These are phyloP conservation scores for Lepetodrilus schrolli DNA, from an alignment of 2,888 invertebrate genomes.

Conservation along the genomic window DNA sequence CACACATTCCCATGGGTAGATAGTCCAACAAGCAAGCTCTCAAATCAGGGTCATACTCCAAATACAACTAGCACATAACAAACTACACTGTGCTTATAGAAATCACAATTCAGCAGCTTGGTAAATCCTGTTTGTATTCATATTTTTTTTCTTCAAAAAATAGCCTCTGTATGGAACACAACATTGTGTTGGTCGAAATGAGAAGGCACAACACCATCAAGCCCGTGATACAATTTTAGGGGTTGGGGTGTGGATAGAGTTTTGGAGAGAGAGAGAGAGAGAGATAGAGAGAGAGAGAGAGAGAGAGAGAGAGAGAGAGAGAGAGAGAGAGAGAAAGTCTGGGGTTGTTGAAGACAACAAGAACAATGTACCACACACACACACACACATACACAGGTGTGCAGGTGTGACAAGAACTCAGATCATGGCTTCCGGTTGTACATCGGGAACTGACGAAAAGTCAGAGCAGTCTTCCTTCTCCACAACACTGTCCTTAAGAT, in stretches of 20 bases:
- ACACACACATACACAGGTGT: no score
- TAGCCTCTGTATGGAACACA: constrained; percentile 16
- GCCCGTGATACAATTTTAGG: neutral
- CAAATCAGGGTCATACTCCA: no score
- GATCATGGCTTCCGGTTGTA: constrained; percentile 23
- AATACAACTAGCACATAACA: neutral
- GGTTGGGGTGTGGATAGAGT: neutral
- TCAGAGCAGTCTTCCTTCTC: neutral
- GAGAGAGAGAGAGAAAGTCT: no score
- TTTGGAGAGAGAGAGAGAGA: no score
- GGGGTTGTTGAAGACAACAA: neutral
- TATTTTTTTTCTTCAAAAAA: neutral
- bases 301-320: no score
- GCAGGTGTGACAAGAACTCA: no score
- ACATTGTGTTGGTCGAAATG: neutral
- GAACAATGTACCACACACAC: neutral
- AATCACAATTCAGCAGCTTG: neutral
- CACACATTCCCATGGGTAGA: neutral
- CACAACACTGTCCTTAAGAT: neutral
- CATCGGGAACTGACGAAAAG: neutral
- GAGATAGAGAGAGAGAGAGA: no score
- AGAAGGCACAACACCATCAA: constrained; percentile 5
- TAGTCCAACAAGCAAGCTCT: no score
- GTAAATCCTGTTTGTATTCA: neutral
- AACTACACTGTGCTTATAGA: neutral